Base-by-base conservation (phyloP, 2,113 vertebrate species). In the Ceyx melanurus region DNA sequence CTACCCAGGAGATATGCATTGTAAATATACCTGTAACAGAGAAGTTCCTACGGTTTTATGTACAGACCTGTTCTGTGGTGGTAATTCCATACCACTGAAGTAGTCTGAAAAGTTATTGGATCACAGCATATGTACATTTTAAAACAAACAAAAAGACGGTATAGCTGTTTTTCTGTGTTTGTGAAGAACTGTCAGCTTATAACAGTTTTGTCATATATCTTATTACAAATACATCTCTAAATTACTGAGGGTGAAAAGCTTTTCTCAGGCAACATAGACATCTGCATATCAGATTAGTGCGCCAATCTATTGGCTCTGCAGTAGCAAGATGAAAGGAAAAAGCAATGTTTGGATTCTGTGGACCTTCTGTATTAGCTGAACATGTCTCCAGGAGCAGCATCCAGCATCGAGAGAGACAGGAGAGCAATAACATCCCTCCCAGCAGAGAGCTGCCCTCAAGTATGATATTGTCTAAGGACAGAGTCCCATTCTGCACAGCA, bases 21-120 rank as follows among this genome's bases (percentile, higher is more conserved):
- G 75, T 86, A 97, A 96, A 97, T 93, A 96, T 58, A 75, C 93
- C 91, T 93, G 72, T 85, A 94, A 93, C 79, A 95, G 90, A 91
- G 62, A 94, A 95, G 62, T 86, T 96, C 95, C 94, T 80, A 60
- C 91, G 88, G 94, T 94, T 97, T 96, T 92, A 93, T 81, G 51
- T 73, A 76, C 26, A 6, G 62, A 96, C 80, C 56, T 68, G 82
- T 95, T 96, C 96, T 91, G 65, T 77, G 77, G 40, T 77, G 74
- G 88, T 60, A 88, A 95, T 97, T 96, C 92, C 89, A 70, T 46
- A 45, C 75, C 86, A 91, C 75, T 89, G 90, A 88, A 73, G 94
- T 65, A 77, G 72, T 35, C 72, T 86, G 64, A 33, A 93, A 94
- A 95, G 70, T 84, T 88, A 85, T 50, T 58, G 50, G 76, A 87